Evolutionary conservation across 1,140 invertebrate species (phyloP).

Genomic region (Caenorhabditis briggsae): DNA sequence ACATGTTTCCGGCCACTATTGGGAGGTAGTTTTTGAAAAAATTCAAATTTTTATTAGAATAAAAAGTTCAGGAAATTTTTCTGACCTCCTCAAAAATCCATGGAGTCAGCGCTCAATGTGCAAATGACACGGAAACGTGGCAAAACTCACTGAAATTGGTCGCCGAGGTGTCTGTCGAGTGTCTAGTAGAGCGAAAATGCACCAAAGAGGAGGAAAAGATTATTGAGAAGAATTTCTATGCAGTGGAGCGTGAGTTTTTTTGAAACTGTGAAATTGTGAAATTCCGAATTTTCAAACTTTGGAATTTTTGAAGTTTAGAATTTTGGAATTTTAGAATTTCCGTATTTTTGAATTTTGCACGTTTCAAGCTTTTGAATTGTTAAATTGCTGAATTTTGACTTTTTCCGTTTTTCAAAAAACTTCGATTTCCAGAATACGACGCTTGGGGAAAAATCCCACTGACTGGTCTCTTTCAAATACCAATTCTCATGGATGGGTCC

Average conservation of each 20-base stretch:
- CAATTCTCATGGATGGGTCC: background rate
- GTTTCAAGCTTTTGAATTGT: too few relatives aligned
- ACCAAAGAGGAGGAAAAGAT: background rate
- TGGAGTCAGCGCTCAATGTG: conserved; percentile 17
- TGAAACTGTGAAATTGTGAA: too few relatives aligned
- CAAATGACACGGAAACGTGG: conserved; percentile 19
- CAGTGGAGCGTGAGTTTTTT: conserved; percentile 8
- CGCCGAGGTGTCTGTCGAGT: conserved; percentile 6
- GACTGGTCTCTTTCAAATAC: background rate
- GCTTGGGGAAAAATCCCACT: conserved; percentile 31
- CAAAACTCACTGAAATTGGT: conserved; percentile 13
- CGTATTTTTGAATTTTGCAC: too few relatives aligned
- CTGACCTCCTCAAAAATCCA: background rate
- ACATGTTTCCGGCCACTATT: too few relatives aligned
- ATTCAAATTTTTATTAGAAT: too few relatives aligned
- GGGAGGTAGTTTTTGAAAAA: too few relatives aligned
- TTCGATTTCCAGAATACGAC: conserved; percentile 33
- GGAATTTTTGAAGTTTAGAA: too few relatives aligned
- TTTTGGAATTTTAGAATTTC: too few relatives aligned
- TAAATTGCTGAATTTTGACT: too few relatives aligned
- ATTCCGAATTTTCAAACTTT: too few relatives aligned
- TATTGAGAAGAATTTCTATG: conserved; percentile 18
- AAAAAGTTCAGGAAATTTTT: background rate
- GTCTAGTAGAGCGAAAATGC: background rate
- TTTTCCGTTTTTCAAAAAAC: too few relatives aligned